Percentiles rank a stretch among this genome's conserved stretches.
phyloP scores from a whole-genome alignment of 2,797 vertebrate species.

The Diceros bicornis region DNA sequence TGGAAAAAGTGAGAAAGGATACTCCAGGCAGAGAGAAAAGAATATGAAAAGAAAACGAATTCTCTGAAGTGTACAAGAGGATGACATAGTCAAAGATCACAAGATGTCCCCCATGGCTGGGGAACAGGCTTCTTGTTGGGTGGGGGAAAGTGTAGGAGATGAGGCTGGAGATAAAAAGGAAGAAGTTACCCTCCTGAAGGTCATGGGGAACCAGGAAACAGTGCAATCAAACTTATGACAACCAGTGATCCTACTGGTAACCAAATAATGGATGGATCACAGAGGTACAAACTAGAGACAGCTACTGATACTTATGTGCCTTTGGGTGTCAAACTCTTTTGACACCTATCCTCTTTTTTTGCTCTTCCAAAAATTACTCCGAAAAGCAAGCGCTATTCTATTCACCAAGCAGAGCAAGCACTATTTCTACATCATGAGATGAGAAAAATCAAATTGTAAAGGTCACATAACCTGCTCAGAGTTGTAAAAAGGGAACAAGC shows the following conservation, averaged over 20 bases:
- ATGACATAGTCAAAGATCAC: no score
- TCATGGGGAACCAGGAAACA: neutral
- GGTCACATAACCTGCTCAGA: neutral
- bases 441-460: neutral
- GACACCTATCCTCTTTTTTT: neutral
- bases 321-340: neutral
- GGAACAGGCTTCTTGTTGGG: neutral
- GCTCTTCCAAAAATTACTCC: neutral
- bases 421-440: neutral
- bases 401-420: neutral
- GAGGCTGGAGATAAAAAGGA: neutral
- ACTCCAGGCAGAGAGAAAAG: neutral
- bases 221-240: no score
- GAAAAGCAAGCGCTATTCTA: neutral
- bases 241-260: neutral
- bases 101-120: no score
- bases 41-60: neutral
- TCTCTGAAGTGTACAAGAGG: neutral
- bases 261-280: no score
- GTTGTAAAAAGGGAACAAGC: neutral
- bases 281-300: neutral
- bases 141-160: neutral
- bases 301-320: rapidly evolving
- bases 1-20: neutral
- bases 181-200: neutral